Percentiles rank a stretch among this genome's conserved stretches.
Conservation (phyloP, 1,140 invertebrate genomes). For the Zaprionus capensis region DNA sequence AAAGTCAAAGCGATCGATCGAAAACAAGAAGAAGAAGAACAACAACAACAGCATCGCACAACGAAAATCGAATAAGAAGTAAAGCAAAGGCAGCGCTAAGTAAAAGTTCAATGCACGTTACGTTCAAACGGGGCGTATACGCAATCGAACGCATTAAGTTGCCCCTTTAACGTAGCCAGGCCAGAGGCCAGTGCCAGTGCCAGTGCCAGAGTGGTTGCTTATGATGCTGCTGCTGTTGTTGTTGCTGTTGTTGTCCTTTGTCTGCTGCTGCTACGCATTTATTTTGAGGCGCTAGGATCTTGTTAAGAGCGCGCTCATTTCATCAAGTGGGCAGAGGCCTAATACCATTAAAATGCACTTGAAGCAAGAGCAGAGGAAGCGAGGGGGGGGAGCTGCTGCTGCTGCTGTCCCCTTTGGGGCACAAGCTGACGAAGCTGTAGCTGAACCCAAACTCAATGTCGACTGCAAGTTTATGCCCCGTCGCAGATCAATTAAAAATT, state of each 20-base stretch:
- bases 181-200: slow-evolving; percentile 30
- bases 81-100: slow-evolving; percentile 56
- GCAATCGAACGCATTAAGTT: slow-evolving; percentile 77
- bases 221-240: slow-evolving; percentile 18
- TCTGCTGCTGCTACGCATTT: slow-evolving; percentile 5
- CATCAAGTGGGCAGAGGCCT: slow-evolving; percentile 47
- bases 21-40: slow-evolving; percentile 4
- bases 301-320: slow-evolving; percentile 67
- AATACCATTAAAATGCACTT: slow-evolving; percentile 82
- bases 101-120: slow-evolving; percentile 74
- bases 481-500: slow-evolving; percentile 84
- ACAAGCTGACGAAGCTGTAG: slow-evolving; percentile 60
- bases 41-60: not conserved
- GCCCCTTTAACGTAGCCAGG: slow-evolving; percentile 21
- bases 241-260: not conserved
- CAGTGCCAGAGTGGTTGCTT: slow-evolving; percentile 33
- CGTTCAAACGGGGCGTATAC: slow-evolving; percentile 73
- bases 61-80: slow-evolving; percentile 71
- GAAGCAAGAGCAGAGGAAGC: slow-evolving; percentile 23
- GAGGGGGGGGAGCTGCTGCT: slow-evolving; percentile 3
- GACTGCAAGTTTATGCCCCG: slow-evolving; percentile 60
- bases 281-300: slow-evolving; percentile 75
- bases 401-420: slow-evolving; percentile 39
- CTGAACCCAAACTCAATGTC: slow-evolving; percentile 24
- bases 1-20: slow-evolving; percentile 71